A percentile compares a stretch with the other conserved stretches of the same genome.
These are phyloP conservation scores for Stegodyphus mimosarum DNA, from an alignment of 1,140 invertebrate species.

Conservation along the genomic window DNA sequence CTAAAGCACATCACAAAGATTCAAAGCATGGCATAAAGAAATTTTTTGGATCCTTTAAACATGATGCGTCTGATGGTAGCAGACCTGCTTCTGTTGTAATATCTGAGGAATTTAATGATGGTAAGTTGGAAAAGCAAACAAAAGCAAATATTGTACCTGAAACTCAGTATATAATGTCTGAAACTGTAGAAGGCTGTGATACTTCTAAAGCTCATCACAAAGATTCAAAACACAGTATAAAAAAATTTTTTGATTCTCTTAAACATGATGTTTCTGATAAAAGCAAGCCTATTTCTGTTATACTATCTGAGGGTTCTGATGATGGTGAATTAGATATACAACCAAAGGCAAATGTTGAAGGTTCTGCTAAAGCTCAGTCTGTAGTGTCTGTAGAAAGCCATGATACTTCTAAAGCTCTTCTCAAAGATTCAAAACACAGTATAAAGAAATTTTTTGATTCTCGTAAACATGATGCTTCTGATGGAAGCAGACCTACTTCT, in stretches of 20 bases:
- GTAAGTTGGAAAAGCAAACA: no score
- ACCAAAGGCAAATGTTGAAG: no score
- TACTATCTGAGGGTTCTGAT: no score
- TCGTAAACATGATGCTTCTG: constrained; percentile 11
- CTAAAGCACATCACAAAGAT: neutral
- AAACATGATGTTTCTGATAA: neutral
- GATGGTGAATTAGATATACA: no score
- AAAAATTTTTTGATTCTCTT: constrained; percentile 1
- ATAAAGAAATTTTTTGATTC: neutral
- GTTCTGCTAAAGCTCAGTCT: no score
- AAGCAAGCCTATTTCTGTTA: no score
- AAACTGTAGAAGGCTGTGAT: neutral
- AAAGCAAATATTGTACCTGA: neutral
- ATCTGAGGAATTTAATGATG: no score
- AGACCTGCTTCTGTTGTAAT: no score
- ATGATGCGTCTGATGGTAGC: neutral
- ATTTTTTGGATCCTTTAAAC: constrained; percentile 10
- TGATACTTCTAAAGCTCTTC: neutral
- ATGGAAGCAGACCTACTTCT: neutral
- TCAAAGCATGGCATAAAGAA: neutral
- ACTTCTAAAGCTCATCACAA: neutral
- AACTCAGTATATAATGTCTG: neutral
- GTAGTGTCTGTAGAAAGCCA: neutral
- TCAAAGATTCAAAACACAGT: constrained; percentile 15
- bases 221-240: neutral